Evolutionary conservation across 1,140 invertebrate genomes (phyloP), one percentile per base, ranked within the genome.

Genomic region (Drosophila gunungcola): DNA sequence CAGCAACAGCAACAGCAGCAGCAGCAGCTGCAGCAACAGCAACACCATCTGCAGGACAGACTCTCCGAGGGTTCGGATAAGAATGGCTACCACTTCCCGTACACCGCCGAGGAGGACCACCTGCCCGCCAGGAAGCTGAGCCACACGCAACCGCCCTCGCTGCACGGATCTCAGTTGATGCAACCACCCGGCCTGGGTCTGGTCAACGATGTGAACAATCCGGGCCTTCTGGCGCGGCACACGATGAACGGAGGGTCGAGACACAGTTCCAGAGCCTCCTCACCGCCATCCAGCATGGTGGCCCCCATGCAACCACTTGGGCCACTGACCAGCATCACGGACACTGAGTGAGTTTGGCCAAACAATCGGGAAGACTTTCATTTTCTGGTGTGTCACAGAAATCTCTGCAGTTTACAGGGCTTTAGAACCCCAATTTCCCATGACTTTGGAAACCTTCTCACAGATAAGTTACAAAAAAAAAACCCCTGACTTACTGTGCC

Each of bases 1-100:
- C 95, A 91, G 89, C 95, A 88, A 93, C 95, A 94, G 93, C 95
- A 91, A 91, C 94, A 82, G 93, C 95, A 94, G 16, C 93, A 94
- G 43, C 93, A 93, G 54, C 93, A 93, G 43, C 94, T 84, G 84
- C 94, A 79, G 93, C 78, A 65, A 7, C 82, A 80, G 16, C 93
- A 94, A 43, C 92, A 93, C 62, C 94, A 62, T 91, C 93, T 72
- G 65, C 68, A 90, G 12, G 95, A 95, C 69, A 91, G 95, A 12
- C 93, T 94, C 89, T 96, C 96, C 0, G 96, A 96, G 64, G 94
- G 94, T 1, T 96, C 96, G 2, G 96, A 96, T 43, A 95, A 95
- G 54, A 96, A 96, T 75, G 96, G 96, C 92, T 97, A 96, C 92
- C 91, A 95, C 53, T 96, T 96, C 78, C 96, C 96, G 0, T 96